Evolutionary conservation across 2,797 vertebrate genomes (phyloP), one percentile per base, ranked within the genome.

Genomic region (Diplodus puntazzo): DNA sequence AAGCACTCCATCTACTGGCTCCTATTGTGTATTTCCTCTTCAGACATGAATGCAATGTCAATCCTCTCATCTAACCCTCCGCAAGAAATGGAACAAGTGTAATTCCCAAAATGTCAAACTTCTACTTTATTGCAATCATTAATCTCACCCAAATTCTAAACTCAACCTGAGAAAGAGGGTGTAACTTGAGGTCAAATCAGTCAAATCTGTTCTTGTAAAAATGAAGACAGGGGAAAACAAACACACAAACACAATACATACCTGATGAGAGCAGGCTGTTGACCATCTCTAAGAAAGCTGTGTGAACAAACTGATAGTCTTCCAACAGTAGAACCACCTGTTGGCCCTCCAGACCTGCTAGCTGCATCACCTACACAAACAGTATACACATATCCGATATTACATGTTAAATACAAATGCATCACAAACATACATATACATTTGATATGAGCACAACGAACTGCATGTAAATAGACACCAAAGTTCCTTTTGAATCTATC

Each of bases 221-320:
- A 20, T 42, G 4, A n/a, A 27, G 73, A 54, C 46, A 50, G 76
- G n/a, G 54, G 11, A 66, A 72, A 50, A n/a, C 62, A 69, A 11
- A 43, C 13, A 62, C 18, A 57, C 14, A 49, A 55, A 58, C 20
- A 71, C 9, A 71, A 48, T 30, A 75, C 76, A 77, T 73, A 96
- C 98, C 98, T 93, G 98, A 99, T 72, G 98, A 98, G 46, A 99
- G 89, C 60, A 99, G 95, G 86, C 98, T 99, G 90, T 99, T 99
- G 80, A 99, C 93, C 97, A 99, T 99, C 93, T 99, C 98, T 77
- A 99, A 92, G 87, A 99, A 99, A 0, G 95, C 83, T 13, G 95
- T 90, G 62, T 98, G 96, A 43, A 99, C 95, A 90, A 99, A 97
- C 86, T 99, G 98, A 89, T 98, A 96, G 82, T 99, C 98, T 84